Conservation (phyloP, 2,113 vertebrate species). For the Pimephales promelas region DNA sequence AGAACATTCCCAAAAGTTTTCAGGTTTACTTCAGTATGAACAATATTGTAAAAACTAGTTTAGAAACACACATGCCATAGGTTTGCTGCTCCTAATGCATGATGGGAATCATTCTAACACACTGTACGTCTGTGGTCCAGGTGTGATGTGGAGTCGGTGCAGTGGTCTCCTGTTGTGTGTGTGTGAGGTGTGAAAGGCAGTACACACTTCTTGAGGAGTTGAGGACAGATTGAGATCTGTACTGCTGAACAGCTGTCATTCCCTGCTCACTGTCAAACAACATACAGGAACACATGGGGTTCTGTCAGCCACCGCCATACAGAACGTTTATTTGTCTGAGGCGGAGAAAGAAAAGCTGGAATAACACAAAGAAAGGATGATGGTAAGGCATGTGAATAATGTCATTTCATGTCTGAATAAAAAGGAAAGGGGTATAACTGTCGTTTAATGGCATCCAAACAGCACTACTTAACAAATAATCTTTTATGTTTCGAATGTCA, state of each 20-base stretch:
- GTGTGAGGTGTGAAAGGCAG: conserved; percentile 43
- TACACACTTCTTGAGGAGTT: conserved; percentile 33
- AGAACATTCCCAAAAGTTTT: neutral
- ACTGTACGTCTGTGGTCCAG: conserved; percentile 19
- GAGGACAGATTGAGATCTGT: conserved; percentile 41
- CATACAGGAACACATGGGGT: conserved; percentile 8
- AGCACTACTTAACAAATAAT: too few relatives aligned
- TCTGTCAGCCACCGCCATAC: conserved; percentile 48
- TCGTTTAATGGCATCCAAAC: too few relatives aligned
- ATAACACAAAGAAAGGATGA: neutral
- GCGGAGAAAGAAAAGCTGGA: conserved; percentile 29
- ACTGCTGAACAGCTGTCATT: conserved; percentile 55
- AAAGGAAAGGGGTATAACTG: neutral
- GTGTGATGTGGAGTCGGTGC: conserved; percentile 36
- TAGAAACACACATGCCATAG: neutral
- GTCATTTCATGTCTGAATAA: conserved; percentile 1
- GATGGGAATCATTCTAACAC: neutral
- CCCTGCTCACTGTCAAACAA: conserved; percentile 42
- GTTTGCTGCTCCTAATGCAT: neutral
- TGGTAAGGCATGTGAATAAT: neutral
- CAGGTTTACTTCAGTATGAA: neutral
- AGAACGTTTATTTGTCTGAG: conserved; percentile 16
- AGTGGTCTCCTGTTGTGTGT: conserved; percentile 20
- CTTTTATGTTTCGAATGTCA: too few relatives aligned
- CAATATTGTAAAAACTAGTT: neutral